Conservation (phyloP, 2,113 vertebrate species). For the Pionites leucogaster region DNA sequence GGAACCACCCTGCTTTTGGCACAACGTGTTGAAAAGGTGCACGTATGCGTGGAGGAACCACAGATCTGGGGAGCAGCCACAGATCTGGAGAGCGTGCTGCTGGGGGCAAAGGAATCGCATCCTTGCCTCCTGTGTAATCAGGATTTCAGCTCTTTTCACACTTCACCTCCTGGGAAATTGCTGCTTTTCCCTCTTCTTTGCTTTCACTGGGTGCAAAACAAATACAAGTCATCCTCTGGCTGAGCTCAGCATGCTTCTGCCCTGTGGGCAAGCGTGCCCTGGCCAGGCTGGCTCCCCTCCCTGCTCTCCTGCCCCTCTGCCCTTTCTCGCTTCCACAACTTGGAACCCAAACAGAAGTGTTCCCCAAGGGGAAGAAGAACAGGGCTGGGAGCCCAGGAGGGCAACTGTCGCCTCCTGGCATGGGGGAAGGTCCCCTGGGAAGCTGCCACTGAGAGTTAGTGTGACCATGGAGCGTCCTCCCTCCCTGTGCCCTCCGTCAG, state of each 20-base stretch:
- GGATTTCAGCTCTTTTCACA: not conserved
- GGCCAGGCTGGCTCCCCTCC: no score
- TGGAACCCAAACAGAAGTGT: not conserved
- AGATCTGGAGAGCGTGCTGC: rapidly evolving
- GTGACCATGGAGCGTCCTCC: not conserved
- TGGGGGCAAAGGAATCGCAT: not conserved
- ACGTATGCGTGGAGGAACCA: rapidly evolving
- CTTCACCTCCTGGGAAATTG: not conserved
- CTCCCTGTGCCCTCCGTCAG: not conserved
- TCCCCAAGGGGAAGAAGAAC: no score
- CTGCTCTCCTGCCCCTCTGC: not conserved
- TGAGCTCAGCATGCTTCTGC: not conserved
- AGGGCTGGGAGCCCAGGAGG: not conserved
- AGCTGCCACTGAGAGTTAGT: not conserved
- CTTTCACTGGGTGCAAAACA: not conserved
- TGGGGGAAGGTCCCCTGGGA: not conserved
- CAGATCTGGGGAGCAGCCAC: rapidly evolving
- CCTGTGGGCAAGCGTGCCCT: not conserved
- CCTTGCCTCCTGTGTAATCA: not conserved
- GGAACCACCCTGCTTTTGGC: not conserved
- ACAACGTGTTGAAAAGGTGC: no score
- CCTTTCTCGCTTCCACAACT: not conserved
- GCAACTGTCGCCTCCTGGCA: not conserved
- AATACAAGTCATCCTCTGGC: rapidly evolving
- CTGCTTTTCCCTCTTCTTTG: not conserved